Base-by-base conservation (phyloP, 1,140 invertebrate species). In the Conus ventricosus region DNA sequence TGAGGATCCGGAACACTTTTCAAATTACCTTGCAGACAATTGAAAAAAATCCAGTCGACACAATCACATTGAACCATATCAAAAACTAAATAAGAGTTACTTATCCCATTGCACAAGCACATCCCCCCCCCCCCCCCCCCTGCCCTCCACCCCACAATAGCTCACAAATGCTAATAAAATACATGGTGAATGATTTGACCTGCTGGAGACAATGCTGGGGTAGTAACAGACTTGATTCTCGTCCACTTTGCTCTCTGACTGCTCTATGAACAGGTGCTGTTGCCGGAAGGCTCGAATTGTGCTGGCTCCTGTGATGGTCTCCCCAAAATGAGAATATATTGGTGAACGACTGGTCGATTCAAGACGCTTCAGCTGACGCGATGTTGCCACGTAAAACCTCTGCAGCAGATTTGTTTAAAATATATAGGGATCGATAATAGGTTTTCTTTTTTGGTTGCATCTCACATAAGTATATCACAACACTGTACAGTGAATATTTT, bases 251-350 rank as follows among this genome's bases (percentile, higher is more conserved):
- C 88, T 89, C 90, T 96, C 95, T 8, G 95, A 96, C 71, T 96
- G 94, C 4, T 88, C 57, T 25, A 96, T 95, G 90, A 97, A 97
- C 54, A 94, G 90, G 20, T 95, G 89, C 86, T 95, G 91, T 85
- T 95, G 94, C 82, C 92, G 89, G 88, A 93, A 95, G 0, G 94
- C 94, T 82, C 95, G 88, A 67, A 95, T 95, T 6, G 93, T 94
- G 8, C 88, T 87, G 2, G 92, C 94, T 39, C 95, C 95, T 1
- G 92, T 93, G 23, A 95, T 91, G 13, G 93, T 99, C 96, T 99
- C 99, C 84, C 98, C 97, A 95, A 99, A 99, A 95, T 99, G 99
- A 8, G 98, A 99, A 95, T 99, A 99, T 92, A 99, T 99, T 0
- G 99, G 99, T 11, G 98, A 99, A 84, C 98, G 96, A n/a, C 98